Conservation (phyloP, 2,888 invertebrate species). For the Limnephilus marmoratus region DNA sequence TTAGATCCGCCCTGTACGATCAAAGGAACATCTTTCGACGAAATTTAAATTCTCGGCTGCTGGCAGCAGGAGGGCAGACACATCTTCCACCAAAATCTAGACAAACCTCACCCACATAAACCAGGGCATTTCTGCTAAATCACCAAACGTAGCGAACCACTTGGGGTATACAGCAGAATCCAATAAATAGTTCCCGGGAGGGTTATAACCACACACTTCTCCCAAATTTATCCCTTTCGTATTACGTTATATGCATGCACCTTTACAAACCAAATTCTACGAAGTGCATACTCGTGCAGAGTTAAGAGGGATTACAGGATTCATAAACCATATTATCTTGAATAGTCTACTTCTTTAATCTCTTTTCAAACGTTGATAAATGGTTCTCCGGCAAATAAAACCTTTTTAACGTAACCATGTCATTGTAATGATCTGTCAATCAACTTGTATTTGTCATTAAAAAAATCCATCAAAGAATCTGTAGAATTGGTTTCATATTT, state of each 20-base stretch:
- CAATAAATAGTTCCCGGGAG: too few relatives aligned
- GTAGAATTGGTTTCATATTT: background rate
- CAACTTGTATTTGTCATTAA: background rate
- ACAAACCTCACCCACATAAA: too few relatives aligned
- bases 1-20: too few relatives aligned
- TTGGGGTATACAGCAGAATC: too few relatives aligned
- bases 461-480: background rate
- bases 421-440: conserved; percentile 13
- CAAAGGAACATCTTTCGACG: too few relatives aligned
- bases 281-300: background rate
- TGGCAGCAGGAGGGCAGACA: too few relatives aligned
- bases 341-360: background rate
- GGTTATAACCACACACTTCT: too few relatives aligned
- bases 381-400: background rate
- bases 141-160: too few relatives aligned
- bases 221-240: background rate
- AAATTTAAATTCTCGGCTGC: too few relatives aligned
- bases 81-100: too few relatives aligned
- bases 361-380: background rate
- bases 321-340: background rate
- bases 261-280: background rate
- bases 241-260: background rate
- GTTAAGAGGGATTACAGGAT: background rate
- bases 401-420: background rate
- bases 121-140: too few relatives aligned